phyloP scores from a whole-genome alignment of 2,888 invertebrate species.

The Cremastinae sp. region DNA sequence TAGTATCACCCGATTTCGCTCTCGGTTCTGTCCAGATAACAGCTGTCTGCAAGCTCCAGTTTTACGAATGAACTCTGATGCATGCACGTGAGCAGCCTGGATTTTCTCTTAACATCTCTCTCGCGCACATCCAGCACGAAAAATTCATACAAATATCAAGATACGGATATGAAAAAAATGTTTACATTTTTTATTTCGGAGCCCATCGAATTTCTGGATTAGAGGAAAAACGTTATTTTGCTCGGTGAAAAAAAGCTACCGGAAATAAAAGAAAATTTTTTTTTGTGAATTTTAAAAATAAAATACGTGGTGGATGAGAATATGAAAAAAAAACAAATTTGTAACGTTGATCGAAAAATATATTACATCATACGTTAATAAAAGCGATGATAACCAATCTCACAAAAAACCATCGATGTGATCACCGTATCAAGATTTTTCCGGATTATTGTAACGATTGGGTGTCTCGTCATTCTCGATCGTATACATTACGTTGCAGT shows the following conservation, averaged over 20 bases:
- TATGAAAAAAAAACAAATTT: too few relatives aligned
- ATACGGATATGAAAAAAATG: not conserved
- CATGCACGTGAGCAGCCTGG: not conserved
- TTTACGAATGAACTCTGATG: not conserved
- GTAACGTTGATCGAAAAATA: too few relatives aligned
- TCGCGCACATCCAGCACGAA: not conserved
- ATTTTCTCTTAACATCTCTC: not conserved
- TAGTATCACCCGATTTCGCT: not conserved
- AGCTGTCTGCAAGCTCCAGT: constrained; percentile 1
- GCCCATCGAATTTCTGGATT: not conserved
- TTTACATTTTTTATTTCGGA: constrained; percentile 7
- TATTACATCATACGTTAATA: too few relatives aligned
- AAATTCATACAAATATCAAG: too few relatives aligned
- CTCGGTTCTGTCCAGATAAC: constrained; percentile 7
- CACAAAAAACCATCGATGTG: constrained; percentile 27
- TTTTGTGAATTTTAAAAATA: too few relatives aligned
- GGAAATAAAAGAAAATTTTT: too few relatives aligned
- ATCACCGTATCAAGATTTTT: constrained; percentile 3
- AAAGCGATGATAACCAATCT: constrained; percentile 6
- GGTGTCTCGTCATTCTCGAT: constrained; percentile 16
- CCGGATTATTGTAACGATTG: not conserved
- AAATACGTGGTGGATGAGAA: too few relatives aligned
- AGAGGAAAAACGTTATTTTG: not conserved
- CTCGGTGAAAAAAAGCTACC: too few relatives aligned
- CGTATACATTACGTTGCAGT: constrained; percentile 18